These are phyloP conservation scores for Aleadryas rufinucha DNA, from an alignment of 2,113 vertebrate species.

Conservation along the genomic window DNA sequence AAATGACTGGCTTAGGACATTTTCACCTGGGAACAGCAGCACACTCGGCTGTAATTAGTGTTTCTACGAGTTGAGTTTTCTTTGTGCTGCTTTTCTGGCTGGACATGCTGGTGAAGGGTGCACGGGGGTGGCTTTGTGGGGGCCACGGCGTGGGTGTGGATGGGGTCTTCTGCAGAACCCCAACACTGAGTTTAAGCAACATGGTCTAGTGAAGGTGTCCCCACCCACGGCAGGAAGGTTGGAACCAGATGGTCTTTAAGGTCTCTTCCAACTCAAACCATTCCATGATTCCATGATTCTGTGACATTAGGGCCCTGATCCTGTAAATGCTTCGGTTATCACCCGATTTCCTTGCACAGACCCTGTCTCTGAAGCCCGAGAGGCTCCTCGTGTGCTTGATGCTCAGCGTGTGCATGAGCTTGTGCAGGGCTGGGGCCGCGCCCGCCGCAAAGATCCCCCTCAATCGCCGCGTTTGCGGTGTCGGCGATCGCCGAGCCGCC, in stretches of 20 bases:
- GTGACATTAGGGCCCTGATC: background rate
- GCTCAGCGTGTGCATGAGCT: background rate
- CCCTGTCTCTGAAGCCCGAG: background rate
- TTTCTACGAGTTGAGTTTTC: background rate
- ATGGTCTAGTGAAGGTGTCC: background rate
- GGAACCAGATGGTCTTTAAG: background rate
- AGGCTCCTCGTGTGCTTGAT: background rate
- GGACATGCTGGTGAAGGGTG: background rate
- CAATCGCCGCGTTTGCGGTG: background rate
- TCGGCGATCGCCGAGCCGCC: background rate
- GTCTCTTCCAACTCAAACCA: background rate
- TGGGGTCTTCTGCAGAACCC: background rate
- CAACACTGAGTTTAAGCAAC: background rate
- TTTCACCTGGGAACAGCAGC: background rate
- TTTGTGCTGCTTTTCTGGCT: background rate
- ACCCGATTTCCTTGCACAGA: background rate
- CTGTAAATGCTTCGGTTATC: background rate
- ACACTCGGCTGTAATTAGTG: background rate
- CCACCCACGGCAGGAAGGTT: background rate
- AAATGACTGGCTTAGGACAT: background rate
- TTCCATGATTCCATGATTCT: background rate
- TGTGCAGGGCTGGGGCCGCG: background rate
- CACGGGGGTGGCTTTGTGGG: background rate
- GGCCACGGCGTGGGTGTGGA: rapidly evolving
- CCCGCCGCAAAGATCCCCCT: rapidly evolving